These are phyloP conservation scores for Willowsia nigromaculata DNA, from an alignment of 2,888 invertebrate genomes.

Conservation along the genomic window DNA sequence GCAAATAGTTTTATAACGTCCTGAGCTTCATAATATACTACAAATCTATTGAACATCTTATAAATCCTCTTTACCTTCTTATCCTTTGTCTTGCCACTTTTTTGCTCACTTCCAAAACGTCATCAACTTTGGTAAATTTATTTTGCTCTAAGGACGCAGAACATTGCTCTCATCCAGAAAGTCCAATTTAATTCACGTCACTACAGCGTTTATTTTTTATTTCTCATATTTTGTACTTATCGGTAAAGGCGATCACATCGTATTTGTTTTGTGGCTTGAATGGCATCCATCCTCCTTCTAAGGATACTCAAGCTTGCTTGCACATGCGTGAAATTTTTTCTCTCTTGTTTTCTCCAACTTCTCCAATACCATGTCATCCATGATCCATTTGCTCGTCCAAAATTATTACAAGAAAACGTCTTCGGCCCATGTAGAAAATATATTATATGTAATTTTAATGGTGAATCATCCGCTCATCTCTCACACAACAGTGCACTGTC, in stretches of 20 bases:
- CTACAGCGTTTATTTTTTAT: constrained; percentile 40
- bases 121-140: background rate
- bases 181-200: constrained; percentile 17
- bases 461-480: background rate
- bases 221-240: constrained; percentile 14
- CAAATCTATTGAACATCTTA: too few species aligned
- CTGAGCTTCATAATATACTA: too few species aligned
- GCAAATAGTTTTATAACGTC: too few species aligned
- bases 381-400: background rate
- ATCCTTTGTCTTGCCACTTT: background rate
- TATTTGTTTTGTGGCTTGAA: constrained; percentile 41
- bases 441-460: constrained; percentile 22
- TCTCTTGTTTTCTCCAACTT: too few species aligned
- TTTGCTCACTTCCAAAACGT: background rate
- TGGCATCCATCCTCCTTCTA: background rate
- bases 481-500: constrained; percentile 45
- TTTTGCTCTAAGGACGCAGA: background rate
- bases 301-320: background rate
- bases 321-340: constrained; percentile 54
- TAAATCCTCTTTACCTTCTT: background rate
- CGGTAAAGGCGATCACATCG: constrained; percentile 49
- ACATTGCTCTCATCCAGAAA: constrained; percentile 6
- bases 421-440: background rate
- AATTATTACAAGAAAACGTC: background rate
- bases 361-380: background rate